Percentiles rank a stretch among this genome's conserved stretches.
phyloP scores from a whole-genome alignment of 2,113 vertebrate genomes.

The Amia ocellicauda region DNA sequence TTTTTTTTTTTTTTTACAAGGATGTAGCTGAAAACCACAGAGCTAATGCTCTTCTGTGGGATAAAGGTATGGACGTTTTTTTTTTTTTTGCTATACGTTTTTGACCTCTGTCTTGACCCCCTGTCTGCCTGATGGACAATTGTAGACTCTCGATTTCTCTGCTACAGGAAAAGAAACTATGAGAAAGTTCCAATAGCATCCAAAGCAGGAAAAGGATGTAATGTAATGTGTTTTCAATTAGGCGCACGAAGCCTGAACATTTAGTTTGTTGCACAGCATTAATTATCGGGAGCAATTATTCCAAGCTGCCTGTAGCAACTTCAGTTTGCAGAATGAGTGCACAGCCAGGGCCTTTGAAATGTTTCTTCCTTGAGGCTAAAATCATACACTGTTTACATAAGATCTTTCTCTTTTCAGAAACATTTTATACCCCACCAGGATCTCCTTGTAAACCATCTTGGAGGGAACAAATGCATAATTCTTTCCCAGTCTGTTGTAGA shows the following conservation, averaged over 20 bases:
- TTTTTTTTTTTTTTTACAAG: too few relatives aligned
- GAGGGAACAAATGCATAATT: too few relatives aligned
- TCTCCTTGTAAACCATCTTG: too few relatives aligned
- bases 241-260: conserved; percentile 33
- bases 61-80: too few relatives aligned
- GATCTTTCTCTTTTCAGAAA: too few relatives aligned
- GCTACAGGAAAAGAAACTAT: conserved; percentile 4
- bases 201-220: conserved; percentile 35
- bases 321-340: background rate
- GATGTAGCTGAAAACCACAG: too few relatives aligned
- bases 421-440: too few relatives aligned
- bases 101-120: background rate
- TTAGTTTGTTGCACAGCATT: conserved; percentile 44
- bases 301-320: conserved; percentile 30
- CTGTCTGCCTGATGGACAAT: background rate
- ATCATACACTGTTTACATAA: too few relatives aligned
- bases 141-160: background rate
- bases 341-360: conserved; percentile 46
- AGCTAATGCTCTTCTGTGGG: too few relatives aligned
- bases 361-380: conserved; percentile 33
- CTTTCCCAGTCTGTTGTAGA: too few relatives aligned
- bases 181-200: conserved; percentile 8
- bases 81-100: background rate
- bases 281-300: conserved; percentile 56
- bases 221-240: conserved; percentile 63